These are phyloP conservation scores for Erebia epiphron DNA, from an alignment of 2,888 invertebrate species.

Conservation along the genomic window DNA sequence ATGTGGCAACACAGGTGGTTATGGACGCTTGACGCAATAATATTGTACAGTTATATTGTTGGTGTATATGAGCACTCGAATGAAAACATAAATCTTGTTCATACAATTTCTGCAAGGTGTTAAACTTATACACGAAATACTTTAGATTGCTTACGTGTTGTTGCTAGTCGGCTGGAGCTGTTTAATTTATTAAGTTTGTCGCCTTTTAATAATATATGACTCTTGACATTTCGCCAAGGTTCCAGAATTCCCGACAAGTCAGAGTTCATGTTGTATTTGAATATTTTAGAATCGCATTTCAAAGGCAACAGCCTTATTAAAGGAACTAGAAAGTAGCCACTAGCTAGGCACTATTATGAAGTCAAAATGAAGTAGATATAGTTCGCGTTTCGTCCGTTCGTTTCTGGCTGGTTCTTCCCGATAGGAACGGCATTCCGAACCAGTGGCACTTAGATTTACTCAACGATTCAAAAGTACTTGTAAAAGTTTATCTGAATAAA, in stretches of 20 bases:
- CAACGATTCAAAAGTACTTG: too few species aligned
- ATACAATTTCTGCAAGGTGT: constrained; percentile 44
- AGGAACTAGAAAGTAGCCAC: too few species aligned
- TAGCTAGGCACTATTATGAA: neutral
- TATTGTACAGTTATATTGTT: too few species aligned
- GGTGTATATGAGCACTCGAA: constrained; percentile 51
- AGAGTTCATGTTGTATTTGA: constrained; percentile 29
- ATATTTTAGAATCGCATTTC: constrained; percentile 3
- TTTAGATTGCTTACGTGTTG: constrained; percentile 43
- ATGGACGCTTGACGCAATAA: too few species aligned
- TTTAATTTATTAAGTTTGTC: constrained; percentile 36
- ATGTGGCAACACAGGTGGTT: too few species aligned
- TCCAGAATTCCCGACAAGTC: constrained; percentile 53
- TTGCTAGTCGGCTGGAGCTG: constrained; percentile 27
- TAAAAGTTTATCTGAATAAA: too few species aligned
- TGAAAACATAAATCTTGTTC: constrained; percentile 49
- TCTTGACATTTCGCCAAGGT: constrained; percentile 44
- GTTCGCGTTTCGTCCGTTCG: too few species aligned
- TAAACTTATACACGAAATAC: constrained; percentile 42
- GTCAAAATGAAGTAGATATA: neutral
- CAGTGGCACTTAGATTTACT: too few species aligned
- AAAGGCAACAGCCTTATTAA: neutral
- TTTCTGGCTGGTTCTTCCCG: too few species aligned
- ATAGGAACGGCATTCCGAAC: too few species aligned
- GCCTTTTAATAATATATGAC: constrained; percentile 30